phyloP scores from a whole-genome alignment of 2,797 vertebrate species.

The Manis javanica region DNA sequence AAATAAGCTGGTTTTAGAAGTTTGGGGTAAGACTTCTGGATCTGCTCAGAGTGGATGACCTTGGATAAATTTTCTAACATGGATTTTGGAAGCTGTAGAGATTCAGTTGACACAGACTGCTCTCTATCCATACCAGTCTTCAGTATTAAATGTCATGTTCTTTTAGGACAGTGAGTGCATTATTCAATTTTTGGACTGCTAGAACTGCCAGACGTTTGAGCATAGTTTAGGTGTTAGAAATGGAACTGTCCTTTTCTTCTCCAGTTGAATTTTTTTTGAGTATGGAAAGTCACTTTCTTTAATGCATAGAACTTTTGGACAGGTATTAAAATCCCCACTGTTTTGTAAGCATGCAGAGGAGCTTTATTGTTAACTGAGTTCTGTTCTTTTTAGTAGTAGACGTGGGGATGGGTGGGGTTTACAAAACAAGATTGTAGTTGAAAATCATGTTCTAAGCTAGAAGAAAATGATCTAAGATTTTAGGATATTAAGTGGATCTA shows the following conservation, averaged over 20 bases:
- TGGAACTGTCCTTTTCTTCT: background rate
- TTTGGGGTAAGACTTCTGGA: background rate
- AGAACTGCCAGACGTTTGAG: background rate
- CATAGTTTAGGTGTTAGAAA: background rate
- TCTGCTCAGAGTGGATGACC: background rate
- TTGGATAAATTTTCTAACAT: background rate
- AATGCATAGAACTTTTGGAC: background rate
- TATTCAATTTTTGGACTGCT: background rate
- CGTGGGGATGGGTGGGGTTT: background rate
- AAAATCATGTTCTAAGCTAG: background rate
- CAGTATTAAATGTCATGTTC: background rate
- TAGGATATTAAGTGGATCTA: background rate
- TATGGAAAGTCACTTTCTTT: background rate
- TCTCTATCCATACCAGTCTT: background rate
- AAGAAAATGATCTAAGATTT: background rate
- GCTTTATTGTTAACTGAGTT: background rate
- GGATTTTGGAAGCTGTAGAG: background rate
- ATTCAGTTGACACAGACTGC: background rate
- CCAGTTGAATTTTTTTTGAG: background rate
- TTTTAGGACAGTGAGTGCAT: background rate
- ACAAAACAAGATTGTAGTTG: background rate
- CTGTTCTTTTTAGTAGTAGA: background rate
- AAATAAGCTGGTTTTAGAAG: background rate
- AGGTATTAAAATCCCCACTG: background rate
- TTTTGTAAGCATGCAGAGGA: background rate